Conservation (phyloP, 2,113 vertebrate species). For the Peromyscus maniculatus region DNA sequence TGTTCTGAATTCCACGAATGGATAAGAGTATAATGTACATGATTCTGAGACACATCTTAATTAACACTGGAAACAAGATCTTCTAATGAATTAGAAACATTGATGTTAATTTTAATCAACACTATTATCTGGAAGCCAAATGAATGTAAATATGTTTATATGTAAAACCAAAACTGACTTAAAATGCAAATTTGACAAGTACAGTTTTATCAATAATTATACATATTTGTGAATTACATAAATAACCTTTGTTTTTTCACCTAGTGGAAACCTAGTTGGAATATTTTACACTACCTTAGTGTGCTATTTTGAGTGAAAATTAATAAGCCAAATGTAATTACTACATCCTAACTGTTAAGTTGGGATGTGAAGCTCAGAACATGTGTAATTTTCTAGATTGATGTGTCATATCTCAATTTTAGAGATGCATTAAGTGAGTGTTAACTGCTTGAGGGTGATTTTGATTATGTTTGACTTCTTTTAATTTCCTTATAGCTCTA, state of each 20-base stretch:
- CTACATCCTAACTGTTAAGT: slow-evolving; percentile 73
- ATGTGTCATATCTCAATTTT: slow-evolving; percentile 62
- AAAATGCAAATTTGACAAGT: slow-evolving; percentile 46
- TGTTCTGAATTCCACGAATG: slow-evolving; percentile 48
- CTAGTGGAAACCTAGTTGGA: neutral
- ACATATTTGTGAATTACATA: slow-evolving; percentile 49
- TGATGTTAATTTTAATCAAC: slow-evolving; percentile 63
- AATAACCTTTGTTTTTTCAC: slow-evolving; percentile 59
- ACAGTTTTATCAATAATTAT: slow-evolving; percentile 31
- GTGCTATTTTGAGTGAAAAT: slow-evolving; percentile 67
- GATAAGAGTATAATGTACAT: neutral
- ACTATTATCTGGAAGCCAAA: slow-evolving; percentile 49
- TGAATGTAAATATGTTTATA: slow-evolving; percentile 54
- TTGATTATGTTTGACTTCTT: slow-evolving; percentile 56
- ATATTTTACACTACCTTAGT: slow-evolving; percentile 62
- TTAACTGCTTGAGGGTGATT: neutral
- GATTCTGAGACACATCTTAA: slow-evolving; percentile 60
- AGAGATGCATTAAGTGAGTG: slow-evolving; percentile 37
- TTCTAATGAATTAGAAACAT: slow-evolving; percentile 65
- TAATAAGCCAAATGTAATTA: slow-evolving; percentile 68
- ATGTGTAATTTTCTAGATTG: slow-evolving; percentile 59
- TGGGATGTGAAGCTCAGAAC: slow-evolving; percentile 1
- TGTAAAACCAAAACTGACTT: slow-evolving; percentile 30
- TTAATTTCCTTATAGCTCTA: slow-evolving; percentile 44
- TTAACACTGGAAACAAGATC: slow-evolving; percentile 57